A percentile compares a stretch with the other conserved stretches of the same genome.
These are phyloP conservation scores for Stenoptilia bipunctidactyla DNA, from an alignment of 2,888 invertebrate genomes.

Conservation along the genomic window DNA sequence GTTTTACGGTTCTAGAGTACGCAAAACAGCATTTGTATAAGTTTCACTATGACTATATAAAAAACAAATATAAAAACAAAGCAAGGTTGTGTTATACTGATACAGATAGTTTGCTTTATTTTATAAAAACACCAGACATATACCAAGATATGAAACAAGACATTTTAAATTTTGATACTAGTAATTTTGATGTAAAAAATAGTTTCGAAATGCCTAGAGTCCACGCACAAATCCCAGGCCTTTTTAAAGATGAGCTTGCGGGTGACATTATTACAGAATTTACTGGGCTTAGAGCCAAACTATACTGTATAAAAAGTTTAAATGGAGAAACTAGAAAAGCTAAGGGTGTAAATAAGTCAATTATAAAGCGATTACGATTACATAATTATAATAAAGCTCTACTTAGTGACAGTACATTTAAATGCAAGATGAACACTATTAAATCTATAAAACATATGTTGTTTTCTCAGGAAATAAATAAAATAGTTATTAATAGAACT, in stretches of 20 bases:
- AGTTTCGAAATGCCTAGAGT: not conserved
- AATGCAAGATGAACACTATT: not conserved
- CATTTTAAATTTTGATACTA: not conserved
- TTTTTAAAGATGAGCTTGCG: not conserved
- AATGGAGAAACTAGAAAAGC: not conserved
- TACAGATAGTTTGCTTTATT: too few relatives aligned
- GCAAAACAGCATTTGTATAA: constrained; percentile 11
- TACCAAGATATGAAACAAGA: constrained; percentile 6
- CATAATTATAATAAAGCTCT: not conserved
- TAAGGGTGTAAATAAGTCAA: not conserved
- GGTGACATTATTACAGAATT: not conserved
- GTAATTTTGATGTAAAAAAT: not conserved
- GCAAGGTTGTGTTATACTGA: too few relatives aligned
- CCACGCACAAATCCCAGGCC: not conserved
- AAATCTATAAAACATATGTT: not conserved
- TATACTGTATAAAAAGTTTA: not conserved
- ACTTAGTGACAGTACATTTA: not conserved
- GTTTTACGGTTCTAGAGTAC: constrained; percentile 9
- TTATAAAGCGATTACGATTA: not conserved
- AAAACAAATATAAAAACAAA: constrained; percentile 2
- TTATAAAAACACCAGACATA: constrained; percentile 6
- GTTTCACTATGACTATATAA: constrained; percentile 11
- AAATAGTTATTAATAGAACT: not conserved
- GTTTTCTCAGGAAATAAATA: not conserved
- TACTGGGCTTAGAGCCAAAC: not conserved